Percentiles rank a stretch among this genome's conserved stretches.
phyloP scores from a whole-genome alignment of 1,140 invertebrate genomes.

The Trichonephila inaurata region DNA sequence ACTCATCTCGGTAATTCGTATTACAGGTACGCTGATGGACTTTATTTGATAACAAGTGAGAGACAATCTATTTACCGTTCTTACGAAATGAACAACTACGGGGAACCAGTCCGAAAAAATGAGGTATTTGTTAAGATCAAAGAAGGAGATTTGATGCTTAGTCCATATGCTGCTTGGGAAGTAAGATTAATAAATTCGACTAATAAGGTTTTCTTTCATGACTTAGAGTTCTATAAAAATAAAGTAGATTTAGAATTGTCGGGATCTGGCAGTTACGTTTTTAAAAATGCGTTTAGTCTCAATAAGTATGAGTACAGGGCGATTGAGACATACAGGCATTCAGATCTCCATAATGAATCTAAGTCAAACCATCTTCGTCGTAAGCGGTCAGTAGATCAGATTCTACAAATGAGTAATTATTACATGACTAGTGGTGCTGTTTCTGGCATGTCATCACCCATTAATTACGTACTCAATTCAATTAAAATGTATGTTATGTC shows the following conservation, averaged over 20 bases:
- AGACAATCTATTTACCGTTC: background rate
- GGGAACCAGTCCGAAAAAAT: background rate
- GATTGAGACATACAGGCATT: too few species aligned
- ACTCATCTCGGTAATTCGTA: constrained; percentile 49
- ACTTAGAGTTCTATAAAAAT: background rate
- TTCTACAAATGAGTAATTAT: background rate
- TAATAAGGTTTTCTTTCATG: background rate
- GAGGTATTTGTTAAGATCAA: background rate
- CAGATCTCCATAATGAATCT: too few species aligned
- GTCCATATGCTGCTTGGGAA: constrained; percentile 25
- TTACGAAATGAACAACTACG: background rate
- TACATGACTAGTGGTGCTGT: background rate
- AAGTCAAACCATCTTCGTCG: too few species aligned
- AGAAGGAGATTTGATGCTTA: constrained; percentile 17
- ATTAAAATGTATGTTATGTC: background rate
- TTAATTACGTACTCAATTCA: background rate
- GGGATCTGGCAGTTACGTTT: constrained; percentile 7
- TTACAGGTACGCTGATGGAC: background rate
- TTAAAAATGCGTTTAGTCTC: background rate
- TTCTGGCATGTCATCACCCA: background rate
- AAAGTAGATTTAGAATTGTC: background rate
- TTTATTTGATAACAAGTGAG: background rate
- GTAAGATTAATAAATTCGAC: background rate
- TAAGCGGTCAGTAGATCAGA: too few species aligned
- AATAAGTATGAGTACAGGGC: too few species aligned